phyloP scores from a whole-genome alignment of 2,113 vertebrate genomes.

The Chaetorhynchus papuensis region DNA sequence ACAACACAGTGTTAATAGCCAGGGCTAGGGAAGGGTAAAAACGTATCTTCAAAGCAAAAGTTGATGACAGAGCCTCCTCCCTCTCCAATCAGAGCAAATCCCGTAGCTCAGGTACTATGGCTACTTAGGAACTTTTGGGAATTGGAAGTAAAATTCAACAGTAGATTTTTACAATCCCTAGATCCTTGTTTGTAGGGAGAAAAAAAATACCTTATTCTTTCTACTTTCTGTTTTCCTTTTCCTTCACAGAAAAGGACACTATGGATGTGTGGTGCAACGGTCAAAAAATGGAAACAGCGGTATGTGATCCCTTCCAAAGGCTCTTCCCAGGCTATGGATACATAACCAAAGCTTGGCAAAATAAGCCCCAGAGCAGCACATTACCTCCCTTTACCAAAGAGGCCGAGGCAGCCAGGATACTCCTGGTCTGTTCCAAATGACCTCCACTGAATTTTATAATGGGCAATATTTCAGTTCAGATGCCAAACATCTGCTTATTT shows the following conservation, averaged over 20 bases:
- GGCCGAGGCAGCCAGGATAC: accelerated
- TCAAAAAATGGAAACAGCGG: slow-evolving; percentile 91
- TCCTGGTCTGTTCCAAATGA: not conserved
- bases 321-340: not conserved
- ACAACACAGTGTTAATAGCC: not conserved
- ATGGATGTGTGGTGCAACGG: slow-evolving; percentile 99
- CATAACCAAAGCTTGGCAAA: not conserved
- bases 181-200: not conserved
- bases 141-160: not conserved
- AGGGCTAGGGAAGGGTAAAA: not conserved
- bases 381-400: not conserved
- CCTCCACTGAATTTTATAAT: not conserved
- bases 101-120: not conserved
- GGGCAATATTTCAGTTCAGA: not conserved
- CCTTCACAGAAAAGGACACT: slow-evolving; percentile 91
- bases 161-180: not conserved
- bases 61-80: not conserved
- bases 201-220: not conserved
- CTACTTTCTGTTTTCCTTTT: not conserved
- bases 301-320: slow-evolving; percentile 67
- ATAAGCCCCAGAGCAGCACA: not conserved
- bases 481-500: not conserved
- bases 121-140: not conserved
- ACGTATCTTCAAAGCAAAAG: not conserved
- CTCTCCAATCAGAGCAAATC: not conserved